phyloP scores from a whole-genome alignment of 2,113 vertebrate genomes.

The Speoplatyrhinus poulsoni region DNA sequence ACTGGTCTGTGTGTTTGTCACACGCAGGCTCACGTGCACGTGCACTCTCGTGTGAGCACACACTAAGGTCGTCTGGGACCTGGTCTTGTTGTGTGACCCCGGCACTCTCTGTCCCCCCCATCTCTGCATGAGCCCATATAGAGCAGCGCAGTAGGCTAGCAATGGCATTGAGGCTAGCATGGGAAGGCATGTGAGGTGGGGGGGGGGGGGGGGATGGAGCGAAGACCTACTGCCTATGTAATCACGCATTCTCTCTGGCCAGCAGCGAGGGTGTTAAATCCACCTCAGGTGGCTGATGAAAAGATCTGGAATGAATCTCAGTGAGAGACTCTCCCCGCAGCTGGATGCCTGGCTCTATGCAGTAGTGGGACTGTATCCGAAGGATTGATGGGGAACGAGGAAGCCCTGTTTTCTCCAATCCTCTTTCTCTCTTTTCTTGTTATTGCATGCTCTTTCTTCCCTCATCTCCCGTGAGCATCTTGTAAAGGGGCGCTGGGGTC shows the following conservation, averaged over 20 bases:
- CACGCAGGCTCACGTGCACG: slow-evolving; percentile 16
- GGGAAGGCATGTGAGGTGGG: neutral
- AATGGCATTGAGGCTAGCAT: slow-evolving; percentile 42
- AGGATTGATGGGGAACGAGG: slow-evolving; percentile 65
- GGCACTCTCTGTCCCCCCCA: slow-evolving; percentile 6
- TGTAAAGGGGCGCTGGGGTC: too few species aligned
- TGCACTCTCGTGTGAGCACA: neutral
- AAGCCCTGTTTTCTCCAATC: slow-evolving; percentile 27
- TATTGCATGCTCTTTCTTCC: slow-evolving; percentile 24
- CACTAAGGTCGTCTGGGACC: slow-evolving; percentile 34
- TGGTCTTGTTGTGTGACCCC: slow-evolving; percentile 31
- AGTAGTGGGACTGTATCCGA: slow-evolving; percentile 47
- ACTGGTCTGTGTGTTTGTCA: neutral
- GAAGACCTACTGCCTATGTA: slow-evolving; percentile 53
- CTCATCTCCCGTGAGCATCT: slow-evolving; percentile 18
- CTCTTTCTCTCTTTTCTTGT: slow-evolving; percentile 15
- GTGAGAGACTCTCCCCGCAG: slow-evolving; percentile 38
- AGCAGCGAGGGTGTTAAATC: slow-evolving; percentile 67
- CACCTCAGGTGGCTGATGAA: slow-evolving; percentile 74
- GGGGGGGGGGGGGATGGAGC: slow-evolving; percentile 30
- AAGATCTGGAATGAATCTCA: slow-evolving; percentile 64
- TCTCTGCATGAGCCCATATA: slow-evolving; percentile 44
- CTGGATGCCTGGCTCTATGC: slow-evolving; percentile 15
- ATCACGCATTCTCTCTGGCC: slow-evolving; percentile 60
- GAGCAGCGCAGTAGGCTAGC: slow-evolving; percentile 41